phyloP scores from a whole-genome alignment of 2,888 invertebrate genomes.

The Drosophila cracens region DNA sequence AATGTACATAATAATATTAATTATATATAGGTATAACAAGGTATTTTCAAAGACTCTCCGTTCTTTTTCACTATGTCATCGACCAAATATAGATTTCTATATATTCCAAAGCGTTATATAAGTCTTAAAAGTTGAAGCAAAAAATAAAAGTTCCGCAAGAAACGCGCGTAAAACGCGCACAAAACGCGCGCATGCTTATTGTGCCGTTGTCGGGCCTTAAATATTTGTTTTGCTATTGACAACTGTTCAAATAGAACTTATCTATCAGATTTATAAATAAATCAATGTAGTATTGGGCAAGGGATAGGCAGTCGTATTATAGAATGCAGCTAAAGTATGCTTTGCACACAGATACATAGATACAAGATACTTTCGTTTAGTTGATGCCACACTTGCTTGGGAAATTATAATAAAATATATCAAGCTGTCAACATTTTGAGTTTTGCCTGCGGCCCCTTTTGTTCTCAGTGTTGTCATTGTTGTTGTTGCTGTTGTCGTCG shows the following conservation, averaged over 20 bases:
- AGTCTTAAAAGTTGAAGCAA: background rate
- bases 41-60: background rate
- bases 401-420: slow-evolving; percentile 81
- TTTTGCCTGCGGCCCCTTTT: slow-evolving; percentile 63
- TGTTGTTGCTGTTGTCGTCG: slow-evolving; percentile 56
- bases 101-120: background rate
- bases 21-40: background rate
- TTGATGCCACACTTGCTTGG: slow-evolving; percentile 45
- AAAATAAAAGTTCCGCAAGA: background rate
- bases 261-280: slow-evolving; percentile 73
- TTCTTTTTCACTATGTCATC: background rate
- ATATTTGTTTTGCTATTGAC: slow-evolving; percentile 67
- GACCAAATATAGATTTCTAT: background rate
- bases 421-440: slow-evolving; percentile 79
- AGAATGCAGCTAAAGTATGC: slow-evolving; percentile 51
- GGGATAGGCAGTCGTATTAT: slow-evolving; percentile 27
- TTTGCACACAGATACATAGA: slow-evolving; percentile 24
- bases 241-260: slow-evolving; percentile 68
- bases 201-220: slow-evolving; percentile 1
- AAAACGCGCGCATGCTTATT: slow-evolving; percentile 13
- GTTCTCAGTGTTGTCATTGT: slow-evolving; percentile 52
- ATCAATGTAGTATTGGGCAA: slow-evolving; percentile 57
- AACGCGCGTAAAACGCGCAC: slow-evolving; percentile 33
- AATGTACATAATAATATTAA: background rate
- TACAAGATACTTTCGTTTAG: slow-evolving; percentile 42